These are phyloP conservation scores for Mactromeris polynyma DNA, from an alignment of 2,888 invertebrate genomes.

Conservation along the genomic window DNA sequence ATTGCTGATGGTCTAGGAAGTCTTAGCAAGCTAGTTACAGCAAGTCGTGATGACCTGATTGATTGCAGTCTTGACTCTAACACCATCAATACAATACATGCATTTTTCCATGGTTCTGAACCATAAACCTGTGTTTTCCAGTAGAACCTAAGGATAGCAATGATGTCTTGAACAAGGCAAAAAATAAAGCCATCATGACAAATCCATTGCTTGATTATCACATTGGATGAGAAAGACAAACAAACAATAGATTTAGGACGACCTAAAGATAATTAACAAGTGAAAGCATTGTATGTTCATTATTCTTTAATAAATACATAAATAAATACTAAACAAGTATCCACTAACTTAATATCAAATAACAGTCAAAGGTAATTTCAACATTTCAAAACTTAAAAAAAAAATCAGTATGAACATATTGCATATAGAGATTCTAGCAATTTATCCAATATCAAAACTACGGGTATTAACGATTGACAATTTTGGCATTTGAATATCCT, in stretches of 20 bases:
- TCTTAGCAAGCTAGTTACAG: slow-evolving; percentile 59
- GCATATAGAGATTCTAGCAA: too few relatives aligned
- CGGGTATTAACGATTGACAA: too few relatives aligned
- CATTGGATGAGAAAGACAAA: too few relatives aligned
- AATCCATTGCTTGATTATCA: too few relatives aligned
- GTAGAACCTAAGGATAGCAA: too few relatives aligned
- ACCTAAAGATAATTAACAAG: too few relatives aligned
- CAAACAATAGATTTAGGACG: too few relatives aligned
- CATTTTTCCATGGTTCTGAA: slow-evolving; percentile 49
- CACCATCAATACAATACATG: slow-evolving; percentile 62
- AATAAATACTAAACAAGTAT: neutral
- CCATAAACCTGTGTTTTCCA: neutral
- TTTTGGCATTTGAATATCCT: neutral
- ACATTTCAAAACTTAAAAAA: neutral
- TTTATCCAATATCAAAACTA: too few relatives aligned
- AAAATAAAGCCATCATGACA: too few relatives aligned
- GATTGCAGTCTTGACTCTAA: slow-evolving; percentile 71
- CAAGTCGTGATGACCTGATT: slow-evolving; percentile 64
- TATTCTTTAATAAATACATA: neutral
- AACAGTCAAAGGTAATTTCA: neutral
- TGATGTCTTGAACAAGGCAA: too few relatives aligned
- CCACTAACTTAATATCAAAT: neutral
- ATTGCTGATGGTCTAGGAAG: slow-evolving; percentile 71
- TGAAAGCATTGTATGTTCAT: too few relatives aligned
- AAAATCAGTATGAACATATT: neutral